Base-by-base conservation (phyloP, 1,140 invertebrate species). In the Myzus persicae region DNA sequence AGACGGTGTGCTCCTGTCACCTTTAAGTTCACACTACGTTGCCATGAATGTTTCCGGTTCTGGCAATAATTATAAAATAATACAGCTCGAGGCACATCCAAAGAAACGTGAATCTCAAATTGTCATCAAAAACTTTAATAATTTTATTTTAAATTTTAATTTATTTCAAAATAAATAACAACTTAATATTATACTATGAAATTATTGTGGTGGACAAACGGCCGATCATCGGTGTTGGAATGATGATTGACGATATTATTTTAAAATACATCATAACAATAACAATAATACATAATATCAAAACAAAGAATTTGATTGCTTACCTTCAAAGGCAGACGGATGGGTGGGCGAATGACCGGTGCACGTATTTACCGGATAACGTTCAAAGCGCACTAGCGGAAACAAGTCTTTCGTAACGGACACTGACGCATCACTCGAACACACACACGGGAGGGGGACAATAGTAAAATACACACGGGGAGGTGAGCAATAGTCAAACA, bases 361-460 rank as follows among this genome's bases (percentile, higher is more conserved):
- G 31, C 59, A 18, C 31, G 59, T n/a, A 76, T 14, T 4, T 76
- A 76, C n/a, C 14, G 31, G 31, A 76, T 5, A 76, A 76, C 36
- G 31, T n/a, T 76, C 59, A 18, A n/a, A n/a, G 59, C 36, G 31
- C 59, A n/a, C 31, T 1, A 76, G 14, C 6, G n/a, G 59, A n/a
- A n/a, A 59, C 7, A 31, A 76, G 14, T n/a, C 59, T 76, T 76
- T 6, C 14, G 2, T 1, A 6, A 76, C 5, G 31, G n/a, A 76
- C n/a, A n/a, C n/a, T 6, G 59, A 76, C 14, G 14, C 59, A 2
- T n/a, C 59, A 76, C 48, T 5, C 22, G 5, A 7, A 51, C 48
- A 4, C 31, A 18, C 0, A n/a, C 9, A n/a, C 31, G 31, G 4
- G 26, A 3, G 4, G 9, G 5, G 3, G n/a, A 4, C 14, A 18